A percentile compares a stretch with the other conserved stretches of the same genome.
Evolutionary conservation across 1,140 invertebrate species (phyloP).

Genomic region (Oppia nitens): DNA sequence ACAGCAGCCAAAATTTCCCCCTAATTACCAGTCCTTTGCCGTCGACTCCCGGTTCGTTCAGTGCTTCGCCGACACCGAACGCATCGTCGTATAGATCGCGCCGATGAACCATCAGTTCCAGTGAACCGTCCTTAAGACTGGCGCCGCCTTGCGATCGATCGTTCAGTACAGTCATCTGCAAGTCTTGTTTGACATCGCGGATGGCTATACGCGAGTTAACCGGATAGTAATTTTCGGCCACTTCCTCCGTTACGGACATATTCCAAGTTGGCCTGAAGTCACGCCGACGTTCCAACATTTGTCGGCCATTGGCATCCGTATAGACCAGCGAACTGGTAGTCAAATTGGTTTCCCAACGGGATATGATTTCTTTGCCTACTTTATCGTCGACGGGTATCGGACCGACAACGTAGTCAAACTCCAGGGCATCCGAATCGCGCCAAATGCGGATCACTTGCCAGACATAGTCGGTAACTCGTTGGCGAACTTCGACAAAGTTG

Average conservation of each 20-base stretch:
- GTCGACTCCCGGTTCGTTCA: conserved; percentile 59
- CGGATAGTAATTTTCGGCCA: conserved; percentile 84
- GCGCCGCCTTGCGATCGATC: conserved; percentile 74
- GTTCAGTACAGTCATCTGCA: conserved; percentile 40
- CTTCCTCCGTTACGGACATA: conserved; percentile 39
- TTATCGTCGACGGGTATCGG: conserved; percentile 55
- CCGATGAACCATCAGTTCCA: conserved; percentile 45
- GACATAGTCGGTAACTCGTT: conserved; percentile 52
- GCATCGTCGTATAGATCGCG: conserved; percentile 67
- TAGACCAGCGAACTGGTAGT: conserved; percentile 30
- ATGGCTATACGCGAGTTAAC: conserved; percentile 56
- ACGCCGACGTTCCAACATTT: conserved; percentile 41
- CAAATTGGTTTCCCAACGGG: conserved; percentile 29
- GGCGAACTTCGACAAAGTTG: conserved; percentile 57
- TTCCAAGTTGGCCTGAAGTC: conserved; percentile 58
- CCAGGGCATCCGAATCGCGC: conserved; percentile 41
- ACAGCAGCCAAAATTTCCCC: conserved; percentile 42
- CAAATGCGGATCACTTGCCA: conserved; percentile 63
- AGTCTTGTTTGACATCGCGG: neutral
- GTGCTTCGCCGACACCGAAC: conserved; percentile 74
- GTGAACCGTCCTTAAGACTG: conserved; percentile 35
- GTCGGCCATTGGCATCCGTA: conserved; percentile 40
- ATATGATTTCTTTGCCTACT: conserved; percentile 35
- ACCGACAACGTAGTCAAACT: conserved; percentile 84
- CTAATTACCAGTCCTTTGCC: conserved; percentile 56